Percentiles rank a stretch among this genome's conserved stretches.
These are phyloP conservation scores for Dynastes hyllus DNA, from an alignment of 2,888 invertebrate species.

Conservation along the genomic window DNA sequence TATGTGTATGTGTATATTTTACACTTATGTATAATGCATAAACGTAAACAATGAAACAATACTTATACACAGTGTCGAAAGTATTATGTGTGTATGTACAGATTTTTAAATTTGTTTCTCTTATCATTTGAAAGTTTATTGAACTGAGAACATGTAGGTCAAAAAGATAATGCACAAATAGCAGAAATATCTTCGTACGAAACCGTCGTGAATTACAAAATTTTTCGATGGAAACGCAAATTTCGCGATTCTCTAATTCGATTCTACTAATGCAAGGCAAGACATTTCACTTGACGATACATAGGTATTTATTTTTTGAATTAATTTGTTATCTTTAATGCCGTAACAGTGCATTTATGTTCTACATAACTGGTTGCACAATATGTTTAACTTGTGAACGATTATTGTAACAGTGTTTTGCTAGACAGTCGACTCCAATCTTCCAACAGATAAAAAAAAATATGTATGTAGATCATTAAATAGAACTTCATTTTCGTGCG, in stretches of 20 bases:
- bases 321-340: not conserved
- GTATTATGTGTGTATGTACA: constrained; percentile 49
- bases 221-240: constrained; percentile 22
- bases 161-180: constrained; percentile 58
- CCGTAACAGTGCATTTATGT: constrained; percentile 8
- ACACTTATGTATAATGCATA: constrained; percentile 23
- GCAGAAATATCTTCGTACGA: constrained; percentile 50
- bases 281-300: not conserved
- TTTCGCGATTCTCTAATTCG: constrained; percentile 20
- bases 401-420: constrained; percentile 31
- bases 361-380: constrained; percentile 27
- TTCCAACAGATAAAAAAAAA: constrained; percentile 41
- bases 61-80: constrained; percentile 50
- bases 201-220: constrained; percentile 39
- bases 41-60: constrained; percentile 49
- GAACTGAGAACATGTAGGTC: constrained; percentile 63
- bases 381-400: constrained; percentile 33
- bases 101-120: constrained; percentile 60
- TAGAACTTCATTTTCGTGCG: not conserved
- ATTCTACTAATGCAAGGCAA: not conserved
- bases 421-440: constrained; percentile 26
- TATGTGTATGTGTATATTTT: constrained; percentile 7
- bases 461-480: constrained; percentile 16
- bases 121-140: constrained; percentile 64
- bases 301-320: not conserved